phyloP scores from a whole-genome alignment of 2,888 invertebrate species.

The Octodonta nipae region DNA sequence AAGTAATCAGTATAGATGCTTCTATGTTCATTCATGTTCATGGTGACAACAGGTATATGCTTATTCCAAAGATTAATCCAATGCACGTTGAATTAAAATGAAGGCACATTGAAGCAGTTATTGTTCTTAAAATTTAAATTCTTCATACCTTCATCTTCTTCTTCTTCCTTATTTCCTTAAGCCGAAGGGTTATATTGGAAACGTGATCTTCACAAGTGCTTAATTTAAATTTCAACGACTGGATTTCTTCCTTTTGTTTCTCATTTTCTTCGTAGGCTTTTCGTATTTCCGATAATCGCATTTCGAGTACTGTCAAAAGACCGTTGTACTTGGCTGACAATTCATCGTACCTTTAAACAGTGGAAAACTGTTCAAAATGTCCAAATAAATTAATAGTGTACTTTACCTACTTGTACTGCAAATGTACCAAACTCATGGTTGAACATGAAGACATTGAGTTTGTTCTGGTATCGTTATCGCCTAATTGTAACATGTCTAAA shows the following conservation, averaged over 20 bases:
- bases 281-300: constrained; percentile 24
- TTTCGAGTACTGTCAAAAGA: constrained; percentile 26
- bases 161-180: constrained; percentile 20
- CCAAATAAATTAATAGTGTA: neutral
- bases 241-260: constrained; percentile 19
- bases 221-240: constrained; percentile 17
- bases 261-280: constrained; percentile 25
- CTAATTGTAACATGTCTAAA: constrained; percentile 22
- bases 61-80: no score
- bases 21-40: no score
- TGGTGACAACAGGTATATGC: no score
- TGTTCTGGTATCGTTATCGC: constrained; percentile 10
- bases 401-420: constrained; percentile 41
- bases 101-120: no score
- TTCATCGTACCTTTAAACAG: constrained; percentile 27
- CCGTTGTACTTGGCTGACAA: constrained; percentile 26
- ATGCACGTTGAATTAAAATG: no score
- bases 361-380: neutral
- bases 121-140: no score
- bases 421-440: constrained; percentile 41
- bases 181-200: constrained; percentile 20
- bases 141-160: constrained; percentile 23
- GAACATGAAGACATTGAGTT: constrained; percentile 36
- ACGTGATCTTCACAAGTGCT: constrained; percentile 17
- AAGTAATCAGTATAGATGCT: no score